Percentiles rank a stretch among this genome's conserved stretches.
Conservation (phyloP, 2,888 invertebrate genomes). For the Drosophila greeni region DNA sequence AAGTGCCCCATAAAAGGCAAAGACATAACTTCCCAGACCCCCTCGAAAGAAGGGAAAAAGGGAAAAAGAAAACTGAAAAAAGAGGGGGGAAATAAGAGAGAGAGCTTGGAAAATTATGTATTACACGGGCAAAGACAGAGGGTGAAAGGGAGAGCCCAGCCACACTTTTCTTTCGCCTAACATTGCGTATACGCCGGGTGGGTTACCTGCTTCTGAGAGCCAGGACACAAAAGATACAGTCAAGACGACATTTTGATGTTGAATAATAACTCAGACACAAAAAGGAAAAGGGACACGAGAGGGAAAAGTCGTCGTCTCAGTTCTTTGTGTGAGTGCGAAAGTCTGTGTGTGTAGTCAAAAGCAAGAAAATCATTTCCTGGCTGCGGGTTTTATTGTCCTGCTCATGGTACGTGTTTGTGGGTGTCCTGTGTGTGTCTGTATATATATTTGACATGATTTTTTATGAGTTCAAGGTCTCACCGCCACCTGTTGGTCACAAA, state of each 20-base stretch:
- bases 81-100: constrained; percentile 29
- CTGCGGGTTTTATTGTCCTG: constrained; percentile 56
- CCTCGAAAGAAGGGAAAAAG: neutral
- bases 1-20: constrained; percentile 75
- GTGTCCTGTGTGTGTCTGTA: constrained; percentile 16
- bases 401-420: constrained; percentile 38
- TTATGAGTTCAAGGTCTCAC: constrained; percentile 77
- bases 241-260: constrained; percentile 61
- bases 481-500: constrained; percentile 64
- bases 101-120: constrained; percentile 53
- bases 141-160: constrained; percentile 57
- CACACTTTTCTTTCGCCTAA: constrained; percentile 47
- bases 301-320: constrained; percentile 17
- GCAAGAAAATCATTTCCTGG: constrained; percentile 70
- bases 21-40: constrained; percentile 24
- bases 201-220: constrained; percentile 10
- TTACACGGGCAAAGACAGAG: constrained; percentile 14
- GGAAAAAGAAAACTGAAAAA: constrained; percentile 16
- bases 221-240: constrained; percentile 33
- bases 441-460: constrained; percentile 70
- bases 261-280: constrained; percentile 64
- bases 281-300: neutral
- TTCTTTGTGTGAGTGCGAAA: constrained; percentile 19
- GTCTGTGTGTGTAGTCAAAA: constrained; percentile 52
- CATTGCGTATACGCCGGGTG: constrained; percentile 62